Evolutionary conservation across 2,797 vertebrate genomes (phyloP).

Genomic region (Falco peregrinus): DNA sequence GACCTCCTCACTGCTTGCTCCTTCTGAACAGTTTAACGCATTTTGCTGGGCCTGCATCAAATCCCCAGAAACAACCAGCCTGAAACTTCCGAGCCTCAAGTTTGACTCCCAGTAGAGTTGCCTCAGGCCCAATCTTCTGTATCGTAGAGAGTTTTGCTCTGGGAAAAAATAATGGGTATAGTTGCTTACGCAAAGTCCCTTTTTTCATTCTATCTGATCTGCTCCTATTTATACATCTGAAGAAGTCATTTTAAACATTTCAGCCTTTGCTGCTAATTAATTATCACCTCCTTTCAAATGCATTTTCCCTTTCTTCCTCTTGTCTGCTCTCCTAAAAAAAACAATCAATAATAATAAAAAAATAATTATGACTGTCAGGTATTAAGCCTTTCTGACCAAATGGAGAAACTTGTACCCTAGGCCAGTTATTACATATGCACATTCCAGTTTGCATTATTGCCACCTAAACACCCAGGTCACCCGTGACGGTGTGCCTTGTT

Average conservation of each 20-base stretch:
- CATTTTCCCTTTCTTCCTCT: neutral
- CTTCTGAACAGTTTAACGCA: slow-evolving; percentile 40
- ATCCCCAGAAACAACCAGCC: slow-evolving; percentile 18
- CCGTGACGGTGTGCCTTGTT: neutral
- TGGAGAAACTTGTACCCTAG: neutral
- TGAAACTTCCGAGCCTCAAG: slow-evolving; percentile 31
- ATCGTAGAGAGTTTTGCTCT: neutral
- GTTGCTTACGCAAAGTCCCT: neutral
- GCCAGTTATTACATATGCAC: neutral
- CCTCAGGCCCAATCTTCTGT: neutral
- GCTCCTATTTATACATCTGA: neutral
- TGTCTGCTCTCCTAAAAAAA: neutral
- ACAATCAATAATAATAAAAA: neutral
- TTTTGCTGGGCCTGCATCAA: neutral
- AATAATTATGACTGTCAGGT: neutral
- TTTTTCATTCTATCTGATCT: neutral
- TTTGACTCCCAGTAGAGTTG: neutral
- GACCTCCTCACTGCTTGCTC: slow-evolving; percentile 34
- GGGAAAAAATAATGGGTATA: neutral
- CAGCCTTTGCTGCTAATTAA: neutral
- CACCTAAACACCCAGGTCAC: neutral
- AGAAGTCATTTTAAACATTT: neutral
- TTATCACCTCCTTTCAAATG: neutral
- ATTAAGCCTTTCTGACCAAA: neutral
- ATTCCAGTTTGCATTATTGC: neutral